Evolutionary conservation across 2,888 invertebrate genomes (phyloP), one percentile per base, ranked within the genome.

Genomic region (Rhopalosiphum nymphaeae): DNA sequence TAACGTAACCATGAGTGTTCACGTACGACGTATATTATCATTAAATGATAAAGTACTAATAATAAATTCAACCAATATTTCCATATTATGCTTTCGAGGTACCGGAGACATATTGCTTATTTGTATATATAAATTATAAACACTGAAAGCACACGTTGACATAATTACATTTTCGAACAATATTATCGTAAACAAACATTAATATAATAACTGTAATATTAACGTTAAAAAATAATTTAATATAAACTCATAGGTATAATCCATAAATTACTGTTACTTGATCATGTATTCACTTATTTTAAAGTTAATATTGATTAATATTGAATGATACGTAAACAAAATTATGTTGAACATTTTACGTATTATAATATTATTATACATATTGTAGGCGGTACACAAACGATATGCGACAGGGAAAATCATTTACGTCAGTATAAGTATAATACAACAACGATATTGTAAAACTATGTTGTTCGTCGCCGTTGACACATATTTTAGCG

Each of bases 341-440:
- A 61, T 85, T 46, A 61, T 46, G 36, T 57, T 26, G 57, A 61
- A 61, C 36, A 92, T 36, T 61, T 49, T 61, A 86, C 21, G 53
- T 25, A 67, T 92, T 88, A 67, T 67, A 36, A 21, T 57, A 57
- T 36, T 67, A n/a, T 11, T 92, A 88, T 9, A 46, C 7, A 46
- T 46, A 46, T 7, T 46, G 53, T 44, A 87, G 67, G 21, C 21
- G 53, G 67, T 36, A 67, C n/a, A 36, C 67, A 87, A 87, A 57
- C 42, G 36, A 44, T 29, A 42, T 46, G n/a, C 29, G 46, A 46
- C 25, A 36, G 56, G 87, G 87, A 67, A 87, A 92, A 88, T 42
- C 16, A 67, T 67, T 44, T 93, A 56, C 84, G 93, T 78, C 84
- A 93, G 44, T 93, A 92, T 36, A 49, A 93, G 44, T 93, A 92